phyloP scores from a whole-genome alignment of 2,888 invertebrate genomes.

The Drosophila ochracea region DNA sequence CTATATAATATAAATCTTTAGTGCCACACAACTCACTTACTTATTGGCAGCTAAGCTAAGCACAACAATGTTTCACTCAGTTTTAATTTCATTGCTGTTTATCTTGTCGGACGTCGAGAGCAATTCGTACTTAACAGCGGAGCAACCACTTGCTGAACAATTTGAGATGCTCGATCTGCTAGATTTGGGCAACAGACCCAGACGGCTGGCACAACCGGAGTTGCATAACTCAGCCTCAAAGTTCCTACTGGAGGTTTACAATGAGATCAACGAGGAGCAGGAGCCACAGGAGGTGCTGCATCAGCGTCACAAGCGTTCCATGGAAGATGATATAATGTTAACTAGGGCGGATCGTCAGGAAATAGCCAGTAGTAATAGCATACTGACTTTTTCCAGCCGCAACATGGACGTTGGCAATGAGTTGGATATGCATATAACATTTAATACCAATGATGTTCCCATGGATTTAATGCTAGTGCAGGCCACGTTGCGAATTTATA shows the following conservation, averaged over 20 bases:
- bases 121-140: conserved; percentile 42
- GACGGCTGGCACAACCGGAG: conserved; percentile 85
- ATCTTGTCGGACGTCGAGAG: neutral
- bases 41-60: conserved; percentile 2
- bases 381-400: conserved; percentile 94
- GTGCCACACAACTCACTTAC: conserved; percentile 25
- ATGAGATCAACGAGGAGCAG: conserved; percentile 87
- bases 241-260: conserved; percentile 95
- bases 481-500: conserved; percentile 93
- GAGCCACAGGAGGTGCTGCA: conserved; percentile 69
- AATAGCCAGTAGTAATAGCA: conserved; percentile 95
- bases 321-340: conserved; percentile 85
- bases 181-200: conserved; percentile 93
- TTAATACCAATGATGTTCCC: conserved; percentile 95
- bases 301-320: conserved; percentile 67
- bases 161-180: conserved; percentile 92
- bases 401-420: conserved; percentile 1
- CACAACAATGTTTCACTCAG: conserved; percentile 13
- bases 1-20: conserved; percentile 37
- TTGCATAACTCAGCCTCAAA: conserved; percentile 88
- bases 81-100: conserved; percentile 1
- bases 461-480: conserved; percentile 91
- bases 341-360: conserved; percentile 92
- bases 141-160: conserved; percentile 53
- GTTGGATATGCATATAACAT: conserved; percentile 88